Percentiles rank a stretch among this genome's conserved stretches.
Evolutionary conservation across 2,797 vertebrate genomes (phyloP).

Genomic region (Halcyon chelicuti): DNA sequence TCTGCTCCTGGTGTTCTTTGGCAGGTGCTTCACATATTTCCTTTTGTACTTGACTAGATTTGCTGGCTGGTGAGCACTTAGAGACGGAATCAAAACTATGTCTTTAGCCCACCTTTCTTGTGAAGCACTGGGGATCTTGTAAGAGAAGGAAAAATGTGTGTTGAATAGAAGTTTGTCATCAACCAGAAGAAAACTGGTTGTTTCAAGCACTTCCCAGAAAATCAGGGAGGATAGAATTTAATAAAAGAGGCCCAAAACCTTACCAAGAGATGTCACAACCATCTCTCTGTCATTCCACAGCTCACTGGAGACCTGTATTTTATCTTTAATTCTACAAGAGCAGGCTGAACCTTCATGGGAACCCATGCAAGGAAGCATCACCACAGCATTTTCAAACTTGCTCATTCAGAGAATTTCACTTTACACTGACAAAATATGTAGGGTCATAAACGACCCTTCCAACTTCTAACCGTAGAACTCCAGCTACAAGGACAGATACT

Average conservation of each 20-base stretch:
- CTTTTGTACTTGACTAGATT: neutral
- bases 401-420: neutral
- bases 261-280: neutral
- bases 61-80: neutral
- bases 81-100: neutral
- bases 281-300: neutral
- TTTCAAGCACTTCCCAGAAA: neutral
- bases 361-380: neutral
- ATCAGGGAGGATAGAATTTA: neutral
- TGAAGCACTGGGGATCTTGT: neutral
- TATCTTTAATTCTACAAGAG: neutral
- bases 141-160: neutral
- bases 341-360: neutral
- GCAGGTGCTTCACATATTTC: neutral
- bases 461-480: neutral
- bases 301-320: neutral
- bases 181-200: neutral
- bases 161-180: neutral
- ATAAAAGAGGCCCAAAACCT: neutral
- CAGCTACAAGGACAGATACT: neutral
- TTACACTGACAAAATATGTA: neutral
- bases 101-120: neutral
- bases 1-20: neutral
- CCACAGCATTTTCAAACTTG: neutral
- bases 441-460: neutral